phyloP scores from a whole-genome alignment of 2,113 vertebrate species.

The Pelecanoides urinatrix region DNA sequence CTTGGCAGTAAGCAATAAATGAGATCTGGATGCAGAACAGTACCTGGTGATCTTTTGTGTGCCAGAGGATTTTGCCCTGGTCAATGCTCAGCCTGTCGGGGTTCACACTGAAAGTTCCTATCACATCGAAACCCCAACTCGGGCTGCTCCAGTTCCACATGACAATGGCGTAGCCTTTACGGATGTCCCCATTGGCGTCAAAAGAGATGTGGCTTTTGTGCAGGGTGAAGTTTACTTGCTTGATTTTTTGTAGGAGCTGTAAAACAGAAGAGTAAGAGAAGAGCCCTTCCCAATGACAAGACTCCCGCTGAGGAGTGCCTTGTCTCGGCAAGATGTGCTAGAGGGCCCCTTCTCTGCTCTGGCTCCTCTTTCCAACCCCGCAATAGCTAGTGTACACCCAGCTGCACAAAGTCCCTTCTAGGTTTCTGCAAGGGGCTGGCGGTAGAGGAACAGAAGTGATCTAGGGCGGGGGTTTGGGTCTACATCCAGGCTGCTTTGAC shows the following conservation, averaged over 20 bases:
- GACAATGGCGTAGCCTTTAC: conserved; percentile 71
- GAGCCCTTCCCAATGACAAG: rapidly evolving
- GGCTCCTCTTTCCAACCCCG: neutral
- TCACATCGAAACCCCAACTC: conserved; percentile 14
- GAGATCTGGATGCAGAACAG: neutral
- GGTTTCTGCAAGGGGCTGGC: neutral
- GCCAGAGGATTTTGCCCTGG: conserved; percentile 71
- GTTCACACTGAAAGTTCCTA: conserved; percentile 71
- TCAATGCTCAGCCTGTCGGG: conserved; percentile 68
- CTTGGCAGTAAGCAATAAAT: neutral
- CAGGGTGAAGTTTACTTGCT: conserved; percentile 79
- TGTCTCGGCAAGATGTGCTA: neutral
- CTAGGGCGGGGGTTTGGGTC: neutral
- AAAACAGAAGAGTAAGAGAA: neutral
- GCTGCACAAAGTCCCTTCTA: neutral
- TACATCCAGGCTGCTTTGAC: neutral
- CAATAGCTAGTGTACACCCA: neutral
- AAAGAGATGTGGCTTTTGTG: conserved; percentile 72
- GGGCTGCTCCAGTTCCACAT: conserved; percentile 72
- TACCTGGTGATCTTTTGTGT: conserved; percentile 52
- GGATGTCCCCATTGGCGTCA: conserved; percentile 69
- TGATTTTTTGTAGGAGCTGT: conserved; percentile 71
- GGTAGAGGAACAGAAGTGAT: neutral
- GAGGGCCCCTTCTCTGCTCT: neutral
- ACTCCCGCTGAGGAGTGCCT: neutral